These are phyloP conservation scores for Machimus atricapillus DNA, from an alignment of 2,888 invertebrate genomes.

Conservation along the genomic window DNA sequence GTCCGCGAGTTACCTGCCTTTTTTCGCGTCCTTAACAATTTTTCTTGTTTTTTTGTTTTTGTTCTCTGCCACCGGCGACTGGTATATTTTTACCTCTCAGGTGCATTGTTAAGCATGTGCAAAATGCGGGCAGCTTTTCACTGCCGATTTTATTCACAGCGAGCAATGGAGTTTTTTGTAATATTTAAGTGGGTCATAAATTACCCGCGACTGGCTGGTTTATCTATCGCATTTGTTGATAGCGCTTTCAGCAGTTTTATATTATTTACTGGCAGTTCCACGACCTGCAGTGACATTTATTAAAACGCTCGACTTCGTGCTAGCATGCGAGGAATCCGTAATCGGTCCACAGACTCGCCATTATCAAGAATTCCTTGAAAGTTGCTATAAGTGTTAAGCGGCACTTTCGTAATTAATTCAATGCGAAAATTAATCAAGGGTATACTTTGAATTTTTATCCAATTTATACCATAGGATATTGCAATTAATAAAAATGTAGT, in stretches of 20 bases:
- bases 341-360: neutral
- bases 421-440: too few relatives aligned
- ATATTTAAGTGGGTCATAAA: neutral
- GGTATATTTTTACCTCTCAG: neutral
- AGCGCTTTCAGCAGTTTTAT: neutral
- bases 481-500: neutral
- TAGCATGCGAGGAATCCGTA: neutral
- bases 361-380: neutral
- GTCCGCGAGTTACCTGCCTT: neutral
- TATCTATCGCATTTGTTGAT: neutral
- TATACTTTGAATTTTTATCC: too few relatives aligned
- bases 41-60: neutral
- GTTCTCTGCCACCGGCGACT: neutral
- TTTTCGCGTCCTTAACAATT: neutral
- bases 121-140: neutral
- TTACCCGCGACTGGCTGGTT: neutral
- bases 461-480: too few relatives aligned
- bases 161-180: neutral
- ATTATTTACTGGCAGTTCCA: neutral
- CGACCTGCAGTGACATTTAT: neutral
- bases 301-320: neutral
- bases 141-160: neutral
- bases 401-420: too few relatives aligned
- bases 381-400: neutral
- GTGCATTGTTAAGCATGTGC: neutral